Base-by-base conservation (phyloP, 2,113 vertebrate species). In the Sula dactylatra region DNA sequence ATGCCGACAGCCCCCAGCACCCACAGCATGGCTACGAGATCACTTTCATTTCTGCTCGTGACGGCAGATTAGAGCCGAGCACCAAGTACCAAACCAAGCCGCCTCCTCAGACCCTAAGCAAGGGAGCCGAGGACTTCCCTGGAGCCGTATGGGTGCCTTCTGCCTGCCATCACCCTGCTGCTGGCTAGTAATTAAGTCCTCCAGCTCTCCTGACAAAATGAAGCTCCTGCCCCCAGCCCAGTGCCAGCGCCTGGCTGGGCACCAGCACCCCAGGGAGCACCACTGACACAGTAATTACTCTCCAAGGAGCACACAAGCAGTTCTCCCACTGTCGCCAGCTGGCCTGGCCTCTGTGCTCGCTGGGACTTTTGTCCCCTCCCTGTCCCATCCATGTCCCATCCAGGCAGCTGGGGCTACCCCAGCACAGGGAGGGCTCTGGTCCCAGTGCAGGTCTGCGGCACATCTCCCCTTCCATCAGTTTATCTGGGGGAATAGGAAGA, bases 91-190 rank as follows among this genome's bases (percentile, higher is more conserved):
- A 44, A 73, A 54, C 27, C 18, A 40, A 54, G 15, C 20, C 0
- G 1, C 22, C 56, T 38, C 55, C 71, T 27, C 4, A 1, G 20
- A 44, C 7, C 15, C 42, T 5, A 59, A 40, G 70, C 31, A 58
- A 22, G 13, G 42, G 36, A 78, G 52, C 49, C 2, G 2, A 42
- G 36, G 32, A 36, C 11, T 74, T 73, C 31, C 21, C 40, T 24
- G 55, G 45, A 73, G 16, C 25, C 0, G 0, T 26, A 1, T 0
- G 2, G 29, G 18, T 2, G 1, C 22, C 77, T 58, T 77, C 54
- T 72, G 88, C 16, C 25, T 25, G 3, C 44, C 62, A 9, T 4
- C 1, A 1, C n/a, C 21, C 64, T 47, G 80, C 91, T 73, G 59
- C 77, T 22, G 36, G 38, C 36, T 36, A 42, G 54, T 18, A 38